Base-by-base conservation (phyloP, 2,113 vertebrate species). In the Aramus guarauna region DNA sequence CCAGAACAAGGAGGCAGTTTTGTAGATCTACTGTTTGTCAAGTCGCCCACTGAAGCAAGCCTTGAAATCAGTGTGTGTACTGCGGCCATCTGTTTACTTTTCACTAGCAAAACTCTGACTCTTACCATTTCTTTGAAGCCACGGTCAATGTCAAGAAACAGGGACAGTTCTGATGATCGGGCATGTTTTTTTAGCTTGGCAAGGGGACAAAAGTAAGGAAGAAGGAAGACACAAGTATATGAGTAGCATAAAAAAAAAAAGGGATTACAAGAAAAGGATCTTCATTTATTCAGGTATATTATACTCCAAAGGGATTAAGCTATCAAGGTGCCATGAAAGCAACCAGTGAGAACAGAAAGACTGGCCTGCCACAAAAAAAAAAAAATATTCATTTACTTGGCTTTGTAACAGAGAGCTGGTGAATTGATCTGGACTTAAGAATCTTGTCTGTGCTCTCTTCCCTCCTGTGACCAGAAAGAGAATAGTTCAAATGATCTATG, bases 1-100 rank as follows among this genome's bases (percentile, higher is more conserved):
- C 95, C 92, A 97, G 88, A 96, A 97, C 82, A 92, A 94, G 96
- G 78, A 97, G 95, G 93, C 93, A 97, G 92, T 96, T 97, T 69
- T 85, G 96, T 97, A 97, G 93, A 94, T 96, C 76, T 90, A 78
- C 82, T 92, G 90, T 62, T 97, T 91, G 90, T 97, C 96, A 77
- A 86, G 93, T 97, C 97, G 93, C 86, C 86, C 81, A 97, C 87
- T 92, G 79, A 90, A 93, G 78, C 64, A 96, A 97, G 94, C 84
- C 80, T 91, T 73, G 34, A 96, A 97, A 96, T 91, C 56, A 96
- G 83, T 93, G 91, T 95, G 92, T 95, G 89, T 96, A 95, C 88
- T 74, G 67, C 0, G 34, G 88, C 81, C 92, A 98, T 97, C 68
- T 96, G 67, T 88, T 96, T 95, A 96, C 52, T 89, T 95, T 95